Evolutionary conservation across 2,888 invertebrate genomes (phyloP), one percentile per base, ranked within the genome.

Genomic region (Xanthia togata): DNA sequence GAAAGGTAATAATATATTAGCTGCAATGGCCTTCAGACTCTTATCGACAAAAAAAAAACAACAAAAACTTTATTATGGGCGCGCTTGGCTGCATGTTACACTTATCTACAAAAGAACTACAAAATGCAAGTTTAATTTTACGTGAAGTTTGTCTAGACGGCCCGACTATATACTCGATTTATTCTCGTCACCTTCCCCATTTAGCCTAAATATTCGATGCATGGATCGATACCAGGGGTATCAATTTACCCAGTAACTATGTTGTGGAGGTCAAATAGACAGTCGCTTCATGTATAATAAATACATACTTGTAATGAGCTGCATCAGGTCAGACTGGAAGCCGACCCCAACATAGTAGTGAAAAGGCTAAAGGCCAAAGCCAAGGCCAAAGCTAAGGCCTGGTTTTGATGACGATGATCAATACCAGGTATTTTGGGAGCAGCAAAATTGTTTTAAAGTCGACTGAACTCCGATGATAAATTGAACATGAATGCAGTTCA

Each of bases 1-100:
- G 64, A 77, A 77, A 77, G 60, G 38, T 65, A 65, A 64, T n/a
- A 63, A 60, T 35, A 53, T 57, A 53, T 59, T 55, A 62, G 23
- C 5, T 20, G 44, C 50, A 50, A 50, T 20, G 83, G 83, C 81
- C 81, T 81, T 83, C 83, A 41, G 31, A 12, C n/a, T 41, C 41
- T 23, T 63, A 76, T 59, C 77, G 78, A 41, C 59, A 82, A 41
- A 44, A 76, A 79, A 81, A 77, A 70, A 76, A 59, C 12, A 38
- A 53, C 44, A 47, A 82, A 62, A 69, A 26, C 71, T 12, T 69
- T 14, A 23, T 31, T 55, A 35, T 47, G 8, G 17, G n/a, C 50
- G 35, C 76, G 38, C 53, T 44, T 26, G 35, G 8, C 35, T 69
- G 60, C 26, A 17, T 3, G 44, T 17, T 53, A 23, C 5, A 63